phyloP scores from a whole-genome alignment of 1,140 invertebrate genomes.

The Nasonia giraulti region DNA sequence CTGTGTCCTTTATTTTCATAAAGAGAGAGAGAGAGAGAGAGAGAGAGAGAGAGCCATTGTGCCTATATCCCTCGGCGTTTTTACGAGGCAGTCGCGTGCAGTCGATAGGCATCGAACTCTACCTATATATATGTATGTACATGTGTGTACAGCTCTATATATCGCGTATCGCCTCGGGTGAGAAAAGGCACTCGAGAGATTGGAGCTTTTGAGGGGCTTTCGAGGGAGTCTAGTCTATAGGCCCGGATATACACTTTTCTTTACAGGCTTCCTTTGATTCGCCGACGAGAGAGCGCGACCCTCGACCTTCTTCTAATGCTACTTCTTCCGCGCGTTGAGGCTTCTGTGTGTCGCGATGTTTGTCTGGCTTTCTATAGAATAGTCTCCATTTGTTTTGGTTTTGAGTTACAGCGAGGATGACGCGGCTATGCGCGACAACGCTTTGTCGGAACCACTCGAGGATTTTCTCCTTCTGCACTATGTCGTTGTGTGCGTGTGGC shows the following conservation, averaged over 20 bases:
- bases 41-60: no score
- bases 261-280: neutral
- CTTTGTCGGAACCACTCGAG: neutral
- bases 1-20: neutral
- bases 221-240: neutral
- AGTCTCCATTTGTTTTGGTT: constrained; percentile 15
- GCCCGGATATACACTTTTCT: neutral
- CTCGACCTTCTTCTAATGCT: neutral
- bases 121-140: neutral
- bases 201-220: constrained; percentile 22
- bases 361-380: neutral
- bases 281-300: neutral
- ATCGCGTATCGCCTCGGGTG: neutral
- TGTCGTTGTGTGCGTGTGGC: no score
- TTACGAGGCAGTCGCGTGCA: neutral
- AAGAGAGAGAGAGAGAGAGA: neutral
- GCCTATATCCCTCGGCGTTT: neutral
- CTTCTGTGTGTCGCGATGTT: neutral
- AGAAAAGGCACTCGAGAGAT: constrained; percentile 27
- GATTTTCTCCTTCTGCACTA: neutral
- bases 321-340: neutral
- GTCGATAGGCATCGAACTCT: constrained; percentile 4
- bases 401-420: neutral
- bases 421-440: neutral
- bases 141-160: neutral